phyloP scores from a whole-genome alignment of 2,113 vertebrate species.

The Progne subis region DNA sequence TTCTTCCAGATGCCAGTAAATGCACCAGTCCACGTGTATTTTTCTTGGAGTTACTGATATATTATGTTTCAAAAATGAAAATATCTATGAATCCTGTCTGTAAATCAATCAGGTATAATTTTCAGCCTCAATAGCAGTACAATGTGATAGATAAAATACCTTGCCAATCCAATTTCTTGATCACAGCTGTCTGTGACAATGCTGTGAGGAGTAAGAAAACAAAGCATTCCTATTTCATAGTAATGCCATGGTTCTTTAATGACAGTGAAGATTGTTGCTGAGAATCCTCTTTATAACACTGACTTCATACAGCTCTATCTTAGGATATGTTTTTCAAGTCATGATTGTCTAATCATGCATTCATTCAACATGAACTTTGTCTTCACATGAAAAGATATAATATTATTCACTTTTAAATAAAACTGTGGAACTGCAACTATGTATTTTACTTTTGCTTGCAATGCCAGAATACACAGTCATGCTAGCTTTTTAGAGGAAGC shows the following conservation, averaged over 20 bases:
- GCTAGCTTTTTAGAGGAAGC: neutral
- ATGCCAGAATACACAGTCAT: neutral
- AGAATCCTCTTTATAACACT: neutral
- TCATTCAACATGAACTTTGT: slow-evolving; percentile 32
- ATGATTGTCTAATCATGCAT: slow-evolving; percentile 20
- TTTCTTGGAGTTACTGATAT: neutral
- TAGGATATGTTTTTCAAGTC: neutral
- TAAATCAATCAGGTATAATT: slow-evolving; percentile 2
- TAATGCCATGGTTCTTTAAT: neutral
- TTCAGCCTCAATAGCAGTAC: neutral
- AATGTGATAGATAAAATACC: neutral
- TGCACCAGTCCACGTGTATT: neutral
- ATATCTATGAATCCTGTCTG: neutral
- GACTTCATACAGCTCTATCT: neutral
- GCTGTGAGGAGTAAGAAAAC: neutral
- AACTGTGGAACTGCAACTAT: neutral
- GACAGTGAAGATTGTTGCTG: neutral
- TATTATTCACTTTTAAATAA: neutral
- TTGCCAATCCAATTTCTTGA: neutral
- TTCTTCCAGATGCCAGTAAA: neutral
- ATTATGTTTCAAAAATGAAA: neutral
- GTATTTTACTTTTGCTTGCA: slow-evolving; percentile 16
- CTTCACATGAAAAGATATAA: neutral
- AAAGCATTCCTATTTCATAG: slow-evolving; percentile 7
- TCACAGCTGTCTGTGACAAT: neutral